Base-by-base conservation (phyloP, 1,140 invertebrate genomes). In the Heliconius melpomene region DNA sequence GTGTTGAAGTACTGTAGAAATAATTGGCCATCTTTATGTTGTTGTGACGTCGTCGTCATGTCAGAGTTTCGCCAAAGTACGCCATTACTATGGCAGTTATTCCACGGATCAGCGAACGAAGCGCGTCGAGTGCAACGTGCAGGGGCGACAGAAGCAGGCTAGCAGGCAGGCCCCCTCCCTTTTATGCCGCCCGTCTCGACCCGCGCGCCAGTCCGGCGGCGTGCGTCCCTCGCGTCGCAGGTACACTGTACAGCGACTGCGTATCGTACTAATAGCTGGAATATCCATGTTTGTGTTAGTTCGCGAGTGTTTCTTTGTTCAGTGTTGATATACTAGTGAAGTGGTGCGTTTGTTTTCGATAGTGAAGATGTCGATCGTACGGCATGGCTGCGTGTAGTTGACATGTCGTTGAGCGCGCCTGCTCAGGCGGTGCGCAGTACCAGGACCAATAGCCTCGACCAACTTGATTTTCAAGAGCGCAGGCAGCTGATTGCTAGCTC, bases 391-490 rank as follows among this genome's bases (percentile, higher is more conserved):
- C 87, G 88, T 93, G 90, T 90, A 94, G 93, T 94, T 94, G 92
- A 93, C 91, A 94, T 93, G 93, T 94, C 92, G 86, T 87, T 92
- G 90, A 90, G 90, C 91, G 92, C 91, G 90, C 89, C 92, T 89
- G 89, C 90, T 82, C 91, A 90, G 88, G 91, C 91, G 91, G 93
- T 91, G 91, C 92, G 92, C 91, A 91, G 91, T 84, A 91, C 89
- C 80, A 90, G 97, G 82, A 98, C 97, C 93, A 97, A 97, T 89
- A 98, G 97, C 85, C 95, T 98, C 94, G 98, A 98, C 94, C 97
- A 97, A 93, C 95, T 98, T 38, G 98, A 98, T 94, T 98, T 98
- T 89, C 97, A 98, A 92, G 98, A 98, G 95, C 98, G 98, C 93
- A 95, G 97, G 80, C 97, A 98, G 94, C 95, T 98, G 82, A 98